Percentiles rank a stretch among this genome's conserved stretches.
Conservation (phyloP, 2,797 vertebrate species). For the Salarias fasciatus region DNA sequence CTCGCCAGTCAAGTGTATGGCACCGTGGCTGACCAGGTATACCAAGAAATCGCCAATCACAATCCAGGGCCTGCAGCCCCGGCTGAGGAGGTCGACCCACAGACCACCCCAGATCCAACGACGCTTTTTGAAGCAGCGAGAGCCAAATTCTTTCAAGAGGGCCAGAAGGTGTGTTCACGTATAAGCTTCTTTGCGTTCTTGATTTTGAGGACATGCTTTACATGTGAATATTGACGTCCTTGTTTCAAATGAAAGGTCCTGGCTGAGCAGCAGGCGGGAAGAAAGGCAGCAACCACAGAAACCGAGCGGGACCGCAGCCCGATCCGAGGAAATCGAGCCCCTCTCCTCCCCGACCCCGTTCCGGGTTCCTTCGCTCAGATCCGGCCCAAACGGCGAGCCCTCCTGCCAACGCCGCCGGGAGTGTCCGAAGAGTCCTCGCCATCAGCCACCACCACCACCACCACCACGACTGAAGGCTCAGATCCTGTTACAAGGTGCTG, state of each 20-base stretch:
- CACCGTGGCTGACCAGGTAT: slow-evolving; percentile 80
- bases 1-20: slow-evolving; percentile 86
- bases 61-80: not conserved
- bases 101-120: slow-evolving; percentile 71
- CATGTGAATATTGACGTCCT: not conserved
- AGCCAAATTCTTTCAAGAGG: slow-evolving; percentile 86
- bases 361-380: slow-evolving; percentile 78
- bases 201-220: not conserved
- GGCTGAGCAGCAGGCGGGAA: slow-evolving; percentile 83
- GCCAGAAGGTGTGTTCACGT: slow-evolving; percentile 77
- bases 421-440: slow-evolving; percentile 69
- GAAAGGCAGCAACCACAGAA: slow-evolving; percentile 64
- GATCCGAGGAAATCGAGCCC: slow-evolving; percentile 80
- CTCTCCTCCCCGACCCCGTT: slow-evolving; percentile 87
- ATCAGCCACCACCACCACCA: slow-evolving; percentile 16
- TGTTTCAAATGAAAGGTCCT: slow-evolving; percentile 64
- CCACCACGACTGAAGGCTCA: slow-evolving; percentile 66
- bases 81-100: slow-evolving; percentile 54
- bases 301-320: slow-evolving; percentile 84
- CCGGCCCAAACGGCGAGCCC: slow-evolving; percentile 79
- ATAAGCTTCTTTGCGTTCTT: not conserved
- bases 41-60: slow-evolving; percentile 66
- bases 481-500: slow-evolving; percentile 82
- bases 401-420: slow-evolving; percentile 84
- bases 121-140: slow-evolving; percentile 84